A percentile compares a stretch with the other conserved stretches of the same genome.
phyloP scores from a whole-genome alignment of 1,140 invertebrate species.

The Anoplophora glabripennis region DNA sequence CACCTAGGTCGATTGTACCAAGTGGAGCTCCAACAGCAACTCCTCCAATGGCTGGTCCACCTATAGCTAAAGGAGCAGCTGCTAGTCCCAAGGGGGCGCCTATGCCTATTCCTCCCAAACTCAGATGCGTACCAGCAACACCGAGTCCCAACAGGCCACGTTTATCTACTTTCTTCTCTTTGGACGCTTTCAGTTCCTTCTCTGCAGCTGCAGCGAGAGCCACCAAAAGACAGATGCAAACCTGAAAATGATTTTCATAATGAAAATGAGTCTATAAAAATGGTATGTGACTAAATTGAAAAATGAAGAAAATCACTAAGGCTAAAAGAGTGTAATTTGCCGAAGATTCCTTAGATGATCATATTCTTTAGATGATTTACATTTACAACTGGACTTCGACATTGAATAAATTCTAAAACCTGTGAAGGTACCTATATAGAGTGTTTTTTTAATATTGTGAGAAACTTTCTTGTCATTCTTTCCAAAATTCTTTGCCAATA shows the following conservation, averaged over 20 bases:
- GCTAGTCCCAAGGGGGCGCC: not conserved
- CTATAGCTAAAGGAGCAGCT: not conserved
- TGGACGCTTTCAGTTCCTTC: constrained; percentile 15
- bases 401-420: no score
- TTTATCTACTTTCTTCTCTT: constrained; percentile 35
- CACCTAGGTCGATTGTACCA: constrained; percentile 23
- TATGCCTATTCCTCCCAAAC: constrained; percentile 21
- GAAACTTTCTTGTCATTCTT: no score
- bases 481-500: no score
- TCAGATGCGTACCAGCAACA: constrained; percentile 22
- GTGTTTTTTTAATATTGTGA: no score
- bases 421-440: no score
- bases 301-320: no score
- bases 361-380: no score
- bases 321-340: no score
- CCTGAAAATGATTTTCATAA: constrained; percentile 21
- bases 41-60: not conserved
- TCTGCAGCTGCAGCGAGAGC: constrained; percentile 28
- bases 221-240: constrained; percentile 32
- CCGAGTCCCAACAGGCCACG: constrained; percentile 41
- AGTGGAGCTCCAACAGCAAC: constrained; percentile 15
- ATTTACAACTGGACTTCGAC: no score
- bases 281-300: no score
- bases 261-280: no score
- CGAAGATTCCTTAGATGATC: no score